Conservation (phyloP, 2,113 vertebrate species). For the Cettia cetti region DNA sequence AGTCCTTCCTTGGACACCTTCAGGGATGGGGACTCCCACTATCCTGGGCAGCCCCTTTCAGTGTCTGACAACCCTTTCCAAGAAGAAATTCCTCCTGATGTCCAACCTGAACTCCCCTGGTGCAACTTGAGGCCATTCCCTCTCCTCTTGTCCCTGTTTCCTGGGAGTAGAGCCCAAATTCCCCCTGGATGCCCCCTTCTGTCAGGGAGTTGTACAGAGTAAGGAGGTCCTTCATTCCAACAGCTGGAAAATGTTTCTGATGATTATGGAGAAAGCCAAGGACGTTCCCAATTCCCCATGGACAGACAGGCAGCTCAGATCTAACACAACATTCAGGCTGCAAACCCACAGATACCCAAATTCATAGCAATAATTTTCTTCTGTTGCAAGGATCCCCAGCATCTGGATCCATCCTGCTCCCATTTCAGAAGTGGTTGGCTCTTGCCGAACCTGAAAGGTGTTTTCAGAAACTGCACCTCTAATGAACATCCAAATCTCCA, state of each 20-base stretch:
- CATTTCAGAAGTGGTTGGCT: neutral
- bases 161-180: neutral
- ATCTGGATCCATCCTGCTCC: neutral
- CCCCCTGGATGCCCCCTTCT: neutral
- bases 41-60: neutral
- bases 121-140: neutral
- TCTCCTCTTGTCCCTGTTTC: neutral
- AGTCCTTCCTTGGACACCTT: neutral
- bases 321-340: neutral
- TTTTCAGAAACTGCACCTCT: neutral
- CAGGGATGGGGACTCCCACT: neutral
- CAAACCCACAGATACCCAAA: neutral
- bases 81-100: neutral
- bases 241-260: neutral
- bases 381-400: neutral
- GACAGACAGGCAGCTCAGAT: neutral
- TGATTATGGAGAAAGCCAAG: neutral
- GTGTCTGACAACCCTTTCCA: neutral
- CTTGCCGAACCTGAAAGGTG: neutral
- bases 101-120: neutral
- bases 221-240: neutral
- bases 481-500: neutral
- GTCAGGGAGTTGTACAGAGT: neutral
- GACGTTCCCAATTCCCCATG: neutral
- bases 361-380: neutral